phyloP scores from a whole-genome alignment of 2,113 vertebrate genomes.

The Vombatus ursinus region DNA sequence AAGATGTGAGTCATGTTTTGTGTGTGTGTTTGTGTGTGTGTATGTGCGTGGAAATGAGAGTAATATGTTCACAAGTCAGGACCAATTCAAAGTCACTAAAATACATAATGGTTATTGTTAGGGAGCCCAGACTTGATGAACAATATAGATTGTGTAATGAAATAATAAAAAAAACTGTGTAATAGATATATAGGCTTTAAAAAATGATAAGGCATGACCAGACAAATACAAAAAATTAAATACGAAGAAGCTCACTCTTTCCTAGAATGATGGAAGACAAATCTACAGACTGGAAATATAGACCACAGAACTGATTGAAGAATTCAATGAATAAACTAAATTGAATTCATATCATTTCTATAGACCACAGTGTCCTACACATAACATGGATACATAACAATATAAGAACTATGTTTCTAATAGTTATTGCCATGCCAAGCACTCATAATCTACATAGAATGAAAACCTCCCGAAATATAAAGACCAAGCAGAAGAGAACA shows the following conservation, averaged over 20 bases:
- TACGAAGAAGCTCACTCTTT: not conserved
- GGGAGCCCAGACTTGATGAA: no score
- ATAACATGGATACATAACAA: not conserved
- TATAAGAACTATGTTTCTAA: not conserved
- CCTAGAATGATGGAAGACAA: not conserved
- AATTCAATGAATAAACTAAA: not conserved
- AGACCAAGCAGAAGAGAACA: not conserved
- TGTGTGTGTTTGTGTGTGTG: no score
- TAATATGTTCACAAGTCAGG: not conserved
- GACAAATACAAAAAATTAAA: no score
- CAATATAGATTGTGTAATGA: not conserved
- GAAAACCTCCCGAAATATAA: not conserved
- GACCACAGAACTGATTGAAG: not conserved
- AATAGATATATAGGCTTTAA: not conserved
- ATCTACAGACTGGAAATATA: not conserved
- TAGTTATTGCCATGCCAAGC: not conserved
- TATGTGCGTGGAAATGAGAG: not conserved
- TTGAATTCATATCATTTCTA: not conserved
- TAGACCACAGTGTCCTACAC: not conserved
- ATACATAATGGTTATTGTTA: not conserved
- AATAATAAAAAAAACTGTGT: not conserved
- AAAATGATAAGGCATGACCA: not conserved
- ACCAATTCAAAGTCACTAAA: not conserved
- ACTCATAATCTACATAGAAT: not conserved
- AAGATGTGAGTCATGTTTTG: no score